Percentiles rank a stretch among this genome's conserved stretches.
These are phyloP conservation scores for Andrena hattorfiana DNA, from an alignment of 2,888 invertebrate species.

Conservation along the genomic window DNA sequence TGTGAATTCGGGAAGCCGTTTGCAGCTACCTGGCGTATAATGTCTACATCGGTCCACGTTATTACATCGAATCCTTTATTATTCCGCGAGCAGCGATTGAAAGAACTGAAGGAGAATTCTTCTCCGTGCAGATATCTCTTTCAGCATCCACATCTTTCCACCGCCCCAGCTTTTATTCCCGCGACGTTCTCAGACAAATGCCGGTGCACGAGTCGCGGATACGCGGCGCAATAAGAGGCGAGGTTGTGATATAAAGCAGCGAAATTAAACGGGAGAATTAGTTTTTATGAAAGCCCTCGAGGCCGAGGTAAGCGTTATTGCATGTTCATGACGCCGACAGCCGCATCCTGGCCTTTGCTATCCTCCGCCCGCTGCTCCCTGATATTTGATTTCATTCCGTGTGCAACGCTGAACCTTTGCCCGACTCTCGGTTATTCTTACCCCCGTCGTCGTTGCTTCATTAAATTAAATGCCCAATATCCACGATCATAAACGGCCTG, in stretches of 20 bases:
- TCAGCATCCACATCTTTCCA: background rate
- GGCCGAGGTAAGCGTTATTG: conserved; percentile 48
- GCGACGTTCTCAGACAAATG: background rate
- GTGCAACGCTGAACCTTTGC: background rate
- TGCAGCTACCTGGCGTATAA: too few relatives aligned
- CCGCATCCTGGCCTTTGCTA: conserved; percentile 24
- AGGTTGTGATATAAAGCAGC: conserved; percentile 51
- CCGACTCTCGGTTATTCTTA: background rate
- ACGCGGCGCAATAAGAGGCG: conserved; percentile 55
- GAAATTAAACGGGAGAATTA: conserved; percentile 73
- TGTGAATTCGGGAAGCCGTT: too few relatives aligned
- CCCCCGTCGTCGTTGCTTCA: background rate
- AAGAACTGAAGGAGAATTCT: too few relatives aligned
- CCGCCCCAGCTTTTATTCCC: background rate
- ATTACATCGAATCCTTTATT: too few relatives aligned
- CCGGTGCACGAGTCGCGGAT: background rate
- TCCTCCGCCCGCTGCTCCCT: background rate
- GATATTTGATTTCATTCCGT: conserved; percentile 34
- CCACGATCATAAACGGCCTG: background rate
- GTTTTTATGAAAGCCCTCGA: conserved; percentile 62
- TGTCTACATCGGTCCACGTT: too few relatives aligned
- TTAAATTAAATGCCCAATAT: background rate
- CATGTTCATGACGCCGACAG: conserved; percentile 43
- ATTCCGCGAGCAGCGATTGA: too few relatives aligned
- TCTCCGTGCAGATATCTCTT: background rate